Percentiles rank a stretch among this genome's conserved stretches.
These are phyloP conservation scores for Halocynthia roretzi DNA, from an alignment of 23 tunicate genomes.

Conservation along the genomic window DNA sequence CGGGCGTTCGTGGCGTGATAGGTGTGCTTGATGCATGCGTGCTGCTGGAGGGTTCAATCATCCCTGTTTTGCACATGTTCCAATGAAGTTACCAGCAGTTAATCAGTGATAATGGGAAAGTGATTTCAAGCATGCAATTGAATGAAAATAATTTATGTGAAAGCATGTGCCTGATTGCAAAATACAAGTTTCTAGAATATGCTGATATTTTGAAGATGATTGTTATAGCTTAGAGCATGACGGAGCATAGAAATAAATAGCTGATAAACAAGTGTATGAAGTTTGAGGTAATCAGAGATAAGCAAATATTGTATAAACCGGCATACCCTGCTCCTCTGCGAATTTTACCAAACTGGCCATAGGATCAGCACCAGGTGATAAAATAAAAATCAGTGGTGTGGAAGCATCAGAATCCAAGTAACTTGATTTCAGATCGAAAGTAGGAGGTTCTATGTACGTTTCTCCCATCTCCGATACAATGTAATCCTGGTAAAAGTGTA, in stretches of 20 bases:
- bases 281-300: too few relatives aligned
- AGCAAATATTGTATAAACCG: neutral
- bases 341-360: slow-evolving; percentile 87
- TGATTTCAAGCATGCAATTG: too few relatives aligned
- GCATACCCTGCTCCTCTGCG: slow-evolving; percentile 83
- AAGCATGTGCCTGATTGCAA: too few relatives aligned
- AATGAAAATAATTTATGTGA: too few relatives aligned
- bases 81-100: too few relatives aligned
- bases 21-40: slow-evolving; percentile 41
- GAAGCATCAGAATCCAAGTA: slow-evolving; percentile 77
- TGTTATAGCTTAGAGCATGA: too few relatives aligned
- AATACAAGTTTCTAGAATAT: too few relatives aligned
- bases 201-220: too few relatives aligned
- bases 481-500: slow-evolving; percentile 38
- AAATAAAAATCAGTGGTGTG: slow-evolving; percentile 81
- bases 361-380: slow-evolving; percentile 91
- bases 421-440: slow-evolving; percentile 69
- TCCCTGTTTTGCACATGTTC: slow-evolving; percentile 30
- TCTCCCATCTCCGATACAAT: slow-evolving; percentile 68
- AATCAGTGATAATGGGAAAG: too few relatives aligned
- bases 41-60: slow-evolving; percentile 54
- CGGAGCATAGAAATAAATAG: too few relatives aligned
- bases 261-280: too few relatives aligned
- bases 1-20: slow-evolving; percentile 49
- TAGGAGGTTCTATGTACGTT: slow-evolving; percentile 75